phyloP scores from a whole-genome alignment of 2,113 vertebrate species.

The Istiophorus platypterus region DNA sequence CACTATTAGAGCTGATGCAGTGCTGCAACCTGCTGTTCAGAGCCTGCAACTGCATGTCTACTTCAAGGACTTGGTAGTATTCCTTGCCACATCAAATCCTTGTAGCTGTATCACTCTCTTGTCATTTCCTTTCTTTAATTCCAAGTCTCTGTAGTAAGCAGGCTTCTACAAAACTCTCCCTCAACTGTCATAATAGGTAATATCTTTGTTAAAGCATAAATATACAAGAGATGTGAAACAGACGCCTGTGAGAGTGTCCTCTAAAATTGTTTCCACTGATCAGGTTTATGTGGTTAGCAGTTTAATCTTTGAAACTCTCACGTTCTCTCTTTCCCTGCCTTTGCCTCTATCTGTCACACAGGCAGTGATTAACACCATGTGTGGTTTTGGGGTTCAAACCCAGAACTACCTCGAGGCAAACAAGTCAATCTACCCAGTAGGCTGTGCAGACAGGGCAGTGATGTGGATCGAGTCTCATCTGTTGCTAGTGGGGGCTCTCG shows the following conservation, averaged over 20 bases:
- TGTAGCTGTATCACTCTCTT: background rate
- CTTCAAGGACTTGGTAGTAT: background rate
- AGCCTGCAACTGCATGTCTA: conserved; percentile 39
- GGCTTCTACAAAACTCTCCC: conserved; percentile 4
- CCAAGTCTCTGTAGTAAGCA: conserved; percentile 3
- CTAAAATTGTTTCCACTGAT: background rate
- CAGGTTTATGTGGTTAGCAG: conserved; percentile 1
- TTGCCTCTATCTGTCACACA: conserved; percentile 56
- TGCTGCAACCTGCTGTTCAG: conserved; percentile 78
- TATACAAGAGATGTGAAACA: background rate
- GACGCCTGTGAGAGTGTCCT: background rate
- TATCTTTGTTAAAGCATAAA: conserved; percentile 22
- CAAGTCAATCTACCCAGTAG: conserved; percentile 79
- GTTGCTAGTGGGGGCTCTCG: conserved; percentile 80
- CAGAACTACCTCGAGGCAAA: conserved; percentile 75
- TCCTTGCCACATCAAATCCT: conserved; percentile 21
- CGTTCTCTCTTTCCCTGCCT: background rate
- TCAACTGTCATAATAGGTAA: conserved; percentile 26
- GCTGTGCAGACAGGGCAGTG: conserved; percentile 82
- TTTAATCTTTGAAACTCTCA: background rate
- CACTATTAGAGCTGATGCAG: conserved; percentile 29
- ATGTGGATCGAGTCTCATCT: conserved; percentile 85
- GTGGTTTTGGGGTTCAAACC: conserved; percentile 82
- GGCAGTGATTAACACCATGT: conserved; percentile 85
- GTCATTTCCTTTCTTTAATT: background rate